A percentile compares a stretch with the other conserved stretches of the same genome.
These are phyloP conservation scores for Condylura cristata DNA, from an alignment of 2,113 vertebrate genomes.

Conservation along the genomic window DNA sequence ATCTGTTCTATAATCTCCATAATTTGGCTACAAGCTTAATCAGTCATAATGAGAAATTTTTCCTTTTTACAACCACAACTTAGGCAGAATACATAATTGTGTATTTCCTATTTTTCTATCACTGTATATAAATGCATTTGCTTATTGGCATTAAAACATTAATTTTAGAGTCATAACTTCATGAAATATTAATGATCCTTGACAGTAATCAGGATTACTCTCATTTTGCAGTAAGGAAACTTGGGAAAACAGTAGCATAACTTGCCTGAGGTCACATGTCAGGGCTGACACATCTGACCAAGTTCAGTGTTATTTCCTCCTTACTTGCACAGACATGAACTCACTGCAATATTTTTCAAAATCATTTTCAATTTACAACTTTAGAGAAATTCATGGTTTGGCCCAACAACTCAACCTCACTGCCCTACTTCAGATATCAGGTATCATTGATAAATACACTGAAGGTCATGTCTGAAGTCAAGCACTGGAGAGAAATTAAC, in stretches of 20 bases:
- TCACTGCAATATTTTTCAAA: neutral
- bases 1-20: slow-evolving; percentile 24
- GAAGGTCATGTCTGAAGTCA: neutral
- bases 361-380: neutral
- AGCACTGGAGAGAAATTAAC: neutral
- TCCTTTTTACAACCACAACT: slow-evolving; percentile 39
- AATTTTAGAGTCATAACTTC: neutral
- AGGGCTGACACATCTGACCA: neutral
- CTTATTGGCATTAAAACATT: neutral
- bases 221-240: neutral
- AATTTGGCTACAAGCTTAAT: slow-evolving; percentile 7
- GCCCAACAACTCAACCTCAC: neutral
- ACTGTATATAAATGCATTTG: neutral
- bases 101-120: neutral
- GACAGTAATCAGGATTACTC: neutral
- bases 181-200: neutral
- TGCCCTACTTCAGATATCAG: neutral
- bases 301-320: neutral
- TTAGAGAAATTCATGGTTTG: neutral
- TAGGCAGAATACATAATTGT: slow-evolving; percentile 32
- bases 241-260: neutral
- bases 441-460: neutral
- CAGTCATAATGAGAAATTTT: slow-evolving; percentile 5
- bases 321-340: neutral
- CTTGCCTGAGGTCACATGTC: neutral